phyloP scores from a whole-genome alignment of 1,140 invertebrate species.

The Armadillidium nasatum region DNA sequence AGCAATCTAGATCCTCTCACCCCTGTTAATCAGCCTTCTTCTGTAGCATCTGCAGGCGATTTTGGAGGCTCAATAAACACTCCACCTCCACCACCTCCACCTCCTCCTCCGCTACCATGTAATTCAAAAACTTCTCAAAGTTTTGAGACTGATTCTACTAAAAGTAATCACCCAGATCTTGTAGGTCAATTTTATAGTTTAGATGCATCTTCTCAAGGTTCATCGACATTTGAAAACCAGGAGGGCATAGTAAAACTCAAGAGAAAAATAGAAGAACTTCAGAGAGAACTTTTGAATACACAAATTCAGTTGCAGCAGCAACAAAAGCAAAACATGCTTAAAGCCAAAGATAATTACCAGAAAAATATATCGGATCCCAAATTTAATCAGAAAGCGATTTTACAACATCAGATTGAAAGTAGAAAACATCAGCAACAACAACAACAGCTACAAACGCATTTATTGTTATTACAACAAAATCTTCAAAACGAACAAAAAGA shows the following conservation, averaged over 20 bases:
- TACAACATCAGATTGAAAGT: conserved; percentile 65
- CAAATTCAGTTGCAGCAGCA: conserved; percentile 43
- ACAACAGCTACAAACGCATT: conserved; percentile 52
- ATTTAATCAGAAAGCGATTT: conserved; percentile 55
- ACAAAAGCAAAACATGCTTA: conserved; percentile 40
- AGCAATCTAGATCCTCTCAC: conserved; percentile 35
- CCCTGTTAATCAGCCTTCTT: conserved; percentile 28
- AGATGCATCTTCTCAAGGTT: neutral
- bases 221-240: conserved; percentile 50
- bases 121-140: conserved; percentile 8
- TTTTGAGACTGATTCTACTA: neutral
- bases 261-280: conserved; percentile 78
- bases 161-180: neutral
- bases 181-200: neutral
- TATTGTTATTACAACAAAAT: conserved; percentile 48
- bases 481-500: conserved; percentile 38
- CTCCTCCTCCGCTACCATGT: conserved; percentile 42
- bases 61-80: conserved; percentile 43
- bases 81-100: conserved; percentile 41
- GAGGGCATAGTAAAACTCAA: conserved; percentile 78
- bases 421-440: conserved; percentile 57
- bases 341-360: conserved; percentile 57
- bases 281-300: conserved; percentile 62
- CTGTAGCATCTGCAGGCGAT: conserved; percentile 30
- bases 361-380: conserved; percentile 47